Conservation (phyloP, 2,113 vertebrate species). For the Pluvianellus socialis region DNA sequence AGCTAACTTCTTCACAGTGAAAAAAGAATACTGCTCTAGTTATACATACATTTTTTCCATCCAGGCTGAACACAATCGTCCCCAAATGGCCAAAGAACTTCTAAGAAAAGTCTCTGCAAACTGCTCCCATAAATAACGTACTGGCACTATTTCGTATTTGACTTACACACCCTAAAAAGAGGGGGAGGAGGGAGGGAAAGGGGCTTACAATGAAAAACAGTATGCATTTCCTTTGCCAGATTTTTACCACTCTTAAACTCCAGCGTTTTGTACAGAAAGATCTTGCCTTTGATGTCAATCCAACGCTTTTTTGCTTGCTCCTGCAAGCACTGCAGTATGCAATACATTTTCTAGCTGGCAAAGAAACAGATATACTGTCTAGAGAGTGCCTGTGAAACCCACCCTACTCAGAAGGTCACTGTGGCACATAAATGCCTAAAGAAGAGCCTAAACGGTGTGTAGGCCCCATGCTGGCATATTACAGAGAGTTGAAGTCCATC, state of each 20-base stretch:
- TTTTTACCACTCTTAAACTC: slow-evolving; percentile 47
- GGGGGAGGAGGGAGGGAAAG: neutral
- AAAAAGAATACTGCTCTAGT: neutral
- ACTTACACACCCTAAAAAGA: neutral
- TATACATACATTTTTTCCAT: neutral
- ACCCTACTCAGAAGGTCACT: neutral
- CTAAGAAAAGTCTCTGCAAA: neutral
- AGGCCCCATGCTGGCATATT: neutral
- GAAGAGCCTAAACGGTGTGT: neutral
- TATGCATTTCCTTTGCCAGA: slow-evolving; percentile 12
- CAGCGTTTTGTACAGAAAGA: slow-evolving; percentile 4
- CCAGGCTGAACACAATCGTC: neutral
- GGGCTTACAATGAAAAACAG: slow-evolving; percentile 8
- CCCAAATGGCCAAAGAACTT: neutral
- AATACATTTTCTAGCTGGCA: slow-evolving; percentile 25
- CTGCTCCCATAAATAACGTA: neutral
- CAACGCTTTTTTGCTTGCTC: slow-evolving; percentile 41
- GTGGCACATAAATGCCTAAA: neutral
- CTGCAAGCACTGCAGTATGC: slow-evolving; percentile 14
- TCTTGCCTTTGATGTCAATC: slow-evolving; percentile 56
- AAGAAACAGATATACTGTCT: neutral
- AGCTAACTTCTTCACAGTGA: neutral
- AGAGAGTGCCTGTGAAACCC: neutral
- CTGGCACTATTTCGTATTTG: neutral
- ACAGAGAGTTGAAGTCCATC: neutral